Evolutionary conservation across 2,113 vertebrate species (phyloP).

Genomic region (Tamias sibiricus): DNA sequence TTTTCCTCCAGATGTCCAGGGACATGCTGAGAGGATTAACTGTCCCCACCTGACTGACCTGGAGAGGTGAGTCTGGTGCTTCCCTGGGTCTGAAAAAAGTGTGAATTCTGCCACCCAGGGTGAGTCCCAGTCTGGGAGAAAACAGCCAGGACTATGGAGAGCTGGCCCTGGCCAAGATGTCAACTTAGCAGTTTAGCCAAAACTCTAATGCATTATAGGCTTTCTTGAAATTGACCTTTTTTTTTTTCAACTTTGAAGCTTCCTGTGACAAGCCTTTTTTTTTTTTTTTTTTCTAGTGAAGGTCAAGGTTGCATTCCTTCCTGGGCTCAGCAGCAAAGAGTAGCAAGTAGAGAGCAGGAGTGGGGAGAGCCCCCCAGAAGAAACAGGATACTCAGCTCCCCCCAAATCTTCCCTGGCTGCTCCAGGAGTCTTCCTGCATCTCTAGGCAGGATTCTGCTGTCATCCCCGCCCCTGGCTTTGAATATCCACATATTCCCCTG

Average conservation of each 20-base stretch:
- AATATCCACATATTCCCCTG: accelerated
- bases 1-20: not conserved
- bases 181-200: not conserved
- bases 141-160: not conserved
- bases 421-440: not conserved
- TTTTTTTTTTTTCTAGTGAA: not conserved
- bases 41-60: not conserved
- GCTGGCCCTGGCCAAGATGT: not conserved
- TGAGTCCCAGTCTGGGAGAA: not conserved
- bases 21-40: not conserved
- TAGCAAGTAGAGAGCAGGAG: not conserved
- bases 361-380: not conserved
- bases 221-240: not conserved
- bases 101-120: no score
- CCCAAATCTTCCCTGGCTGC: not conserved
- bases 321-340: not conserved
- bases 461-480: not conserved
- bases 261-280: not conserved
- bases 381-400: accelerated
- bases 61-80: not conserved
- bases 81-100: not conserved
- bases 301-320: not conserved
- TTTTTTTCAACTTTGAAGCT: not conserved
- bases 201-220: not conserved
- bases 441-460: not conserved